These are phyloP conservation scores for Anolis sagrei DNA, from an alignment of 2,113 vertebrate genomes.

Conservation along the genomic window DNA sequence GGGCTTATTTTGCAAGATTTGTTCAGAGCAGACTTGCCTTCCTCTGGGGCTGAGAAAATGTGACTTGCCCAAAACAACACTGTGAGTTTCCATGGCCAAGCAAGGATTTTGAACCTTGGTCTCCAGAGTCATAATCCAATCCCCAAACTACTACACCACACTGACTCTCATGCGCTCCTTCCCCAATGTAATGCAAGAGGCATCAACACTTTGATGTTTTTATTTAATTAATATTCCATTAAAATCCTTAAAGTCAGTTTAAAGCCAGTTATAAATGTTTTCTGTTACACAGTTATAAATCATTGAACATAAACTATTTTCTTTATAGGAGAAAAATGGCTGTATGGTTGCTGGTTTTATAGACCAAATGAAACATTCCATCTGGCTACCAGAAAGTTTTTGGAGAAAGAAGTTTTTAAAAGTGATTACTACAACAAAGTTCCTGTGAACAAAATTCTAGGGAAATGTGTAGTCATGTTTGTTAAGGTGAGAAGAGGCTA, in stretches of 20 bases:
- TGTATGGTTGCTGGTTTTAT: conserved; percentile 99
- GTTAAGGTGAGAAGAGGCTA: conserved; percentile 87
- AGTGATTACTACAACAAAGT: conserved; percentile 99
- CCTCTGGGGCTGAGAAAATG: too few species aligned
- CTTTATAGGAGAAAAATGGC: conserved; percentile 93
- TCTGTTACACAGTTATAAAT: not conserved
- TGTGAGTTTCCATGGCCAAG: too few species aligned
- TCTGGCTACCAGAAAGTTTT: conserved; percentile 95
- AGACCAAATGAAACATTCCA: conserved; percentile 98
- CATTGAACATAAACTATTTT: not conserved
- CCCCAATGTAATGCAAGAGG: not conserved
- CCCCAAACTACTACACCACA: too few species aligned
- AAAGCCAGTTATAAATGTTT: not conserved
- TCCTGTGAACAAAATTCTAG: conserved; percentile 96
- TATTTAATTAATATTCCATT: not conserved
- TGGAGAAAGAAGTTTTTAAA: conserved; percentile 99
- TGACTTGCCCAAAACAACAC: too few species aligned
- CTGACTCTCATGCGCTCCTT: too few species aligned
- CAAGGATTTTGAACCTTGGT: too few species aligned
- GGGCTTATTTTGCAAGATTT: too few species aligned
- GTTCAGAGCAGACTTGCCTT: too few species aligned
- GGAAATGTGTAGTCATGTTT: conserved; percentile 99
- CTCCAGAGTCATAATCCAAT: too few species aligned
- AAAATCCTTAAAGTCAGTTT: not conserved
- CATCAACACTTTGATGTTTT: not conserved